Percentiles rank a stretch among this genome's conserved stretches.
These are phyloP conservation scores for Pterophyllum scalare DNA, from an alignment of 2,113 vertebrate species.

Conservation along the genomic window DNA sequence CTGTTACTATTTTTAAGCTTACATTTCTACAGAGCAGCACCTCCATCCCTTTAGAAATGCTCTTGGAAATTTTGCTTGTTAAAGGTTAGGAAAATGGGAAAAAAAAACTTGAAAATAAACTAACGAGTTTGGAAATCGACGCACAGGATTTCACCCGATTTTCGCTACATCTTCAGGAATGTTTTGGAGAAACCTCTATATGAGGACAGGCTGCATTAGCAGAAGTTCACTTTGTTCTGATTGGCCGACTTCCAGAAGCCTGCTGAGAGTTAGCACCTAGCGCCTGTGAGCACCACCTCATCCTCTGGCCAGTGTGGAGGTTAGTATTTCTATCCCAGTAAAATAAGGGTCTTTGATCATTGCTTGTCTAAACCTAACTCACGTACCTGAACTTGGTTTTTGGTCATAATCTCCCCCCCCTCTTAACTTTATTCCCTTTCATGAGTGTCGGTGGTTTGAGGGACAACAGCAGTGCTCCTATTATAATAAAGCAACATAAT, in stretches of 20 bases:
- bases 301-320: not conserved
- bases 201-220: not conserved
- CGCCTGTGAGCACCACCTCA: not conserved
- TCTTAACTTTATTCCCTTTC: fast-evolving
- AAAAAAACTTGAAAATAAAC: too few species aligned
- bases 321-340: not conserved
- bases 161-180: too few species aligned
- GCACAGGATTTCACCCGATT: too few species aligned
- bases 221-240: not conserved
- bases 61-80: not conserved
- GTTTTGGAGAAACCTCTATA: too few species aligned
- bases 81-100: not conserved
- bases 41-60: not conserved
- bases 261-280: not conserved
- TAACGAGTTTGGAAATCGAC: too few species aligned
- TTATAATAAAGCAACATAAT: not conserved
- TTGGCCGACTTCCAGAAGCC: not conserved
- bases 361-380: not conserved
- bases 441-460: not conserved
- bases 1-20: not conserved
- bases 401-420: too few species aligned
- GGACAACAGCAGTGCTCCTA: not conserved
- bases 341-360: not conserved
- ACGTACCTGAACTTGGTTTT: not conserved
- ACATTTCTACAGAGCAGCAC: not conserved